Base-by-base conservation (phyloP, 1,140 invertebrate genomes). In the Brachionus sp. region DNA sequence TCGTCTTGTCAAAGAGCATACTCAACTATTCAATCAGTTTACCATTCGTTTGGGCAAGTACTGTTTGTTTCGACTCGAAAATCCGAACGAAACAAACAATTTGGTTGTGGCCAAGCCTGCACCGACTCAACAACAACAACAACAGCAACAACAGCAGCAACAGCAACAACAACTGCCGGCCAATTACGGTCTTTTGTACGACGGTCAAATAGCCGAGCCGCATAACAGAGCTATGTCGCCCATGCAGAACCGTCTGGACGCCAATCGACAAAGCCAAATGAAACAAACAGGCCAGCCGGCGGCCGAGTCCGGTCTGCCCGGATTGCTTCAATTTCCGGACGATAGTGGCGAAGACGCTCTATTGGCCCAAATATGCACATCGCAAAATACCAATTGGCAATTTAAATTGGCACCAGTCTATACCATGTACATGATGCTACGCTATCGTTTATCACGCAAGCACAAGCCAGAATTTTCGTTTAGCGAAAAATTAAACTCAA, bases 1-100 rank as follows among this genome's bases (percentile, higher is more conserved):
- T 53, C 94, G 95, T 86, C 91, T 95, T 84, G 94, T 96, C 86
- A 93, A 93, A 86, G 95, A 98, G 87, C 95, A 95, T 1, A 96
- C 95, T 3, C 93, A 96, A 84, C 89, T 98, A 42, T 93, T 95
- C 91, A 86, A 89, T 85, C 88, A 88, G 5, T 88, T 87, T 86
- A 86, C 87, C 19, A 86, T 90, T 5, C 85, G 86, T 80, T 88
- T 90, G 94, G 96, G 85, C 91, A 95, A 86, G 93, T 83, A 94
- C 85, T 94, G 95, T 86, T 94, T 94, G 25, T 98, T 96, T 90
- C 92, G 95, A 85, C 98, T 97, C 90, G 91, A 96, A 84, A 95
- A 98, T 90, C 94, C 95, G 5, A 91, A 92, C 68, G 50, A 80
- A 42, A 16, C 44, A 7, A 23, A 29, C 7, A 75, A 50, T 39